These are phyloP conservation scores for Diceros bicornis DNA, from an alignment of 2,797 vertebrate species.

Conservation along the genomic window DNA sequence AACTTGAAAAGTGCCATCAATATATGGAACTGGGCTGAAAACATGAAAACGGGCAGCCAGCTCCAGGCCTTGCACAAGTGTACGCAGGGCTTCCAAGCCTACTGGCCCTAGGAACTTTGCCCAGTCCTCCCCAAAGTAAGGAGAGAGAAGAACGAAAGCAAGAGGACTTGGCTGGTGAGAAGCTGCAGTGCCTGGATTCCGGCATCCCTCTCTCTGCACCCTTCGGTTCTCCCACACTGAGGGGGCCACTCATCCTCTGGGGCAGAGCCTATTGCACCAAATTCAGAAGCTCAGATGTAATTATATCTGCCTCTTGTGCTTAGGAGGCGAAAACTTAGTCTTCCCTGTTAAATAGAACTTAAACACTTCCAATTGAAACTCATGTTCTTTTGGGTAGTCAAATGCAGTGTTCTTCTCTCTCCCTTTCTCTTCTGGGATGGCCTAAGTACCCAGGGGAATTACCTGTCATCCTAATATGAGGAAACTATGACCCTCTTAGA, in stretches of 20 bases:
- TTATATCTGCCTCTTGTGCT: neutral
- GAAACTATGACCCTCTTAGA: neutral
- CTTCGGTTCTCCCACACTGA: neutral
- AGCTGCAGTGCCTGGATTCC: neutral
- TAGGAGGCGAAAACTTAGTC: neutral
- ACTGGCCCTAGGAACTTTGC: neutral
- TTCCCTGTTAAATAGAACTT: neutral
- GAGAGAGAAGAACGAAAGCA: neutral
- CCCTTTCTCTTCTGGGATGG: neutral
- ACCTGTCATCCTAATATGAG: neutral
- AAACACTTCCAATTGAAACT: neutral
- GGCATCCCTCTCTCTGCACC: neutral
- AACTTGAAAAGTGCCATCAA: conserved; percentile 17
- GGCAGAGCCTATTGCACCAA: neutral
- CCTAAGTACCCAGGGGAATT: neutral
- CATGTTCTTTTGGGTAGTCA: neutral
- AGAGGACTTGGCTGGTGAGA: neutral
- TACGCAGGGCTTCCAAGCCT: neutral
- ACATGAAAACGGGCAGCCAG: neutral
- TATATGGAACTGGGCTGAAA: neutral
- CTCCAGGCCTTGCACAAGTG: neutral
- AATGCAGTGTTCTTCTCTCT: neutral
- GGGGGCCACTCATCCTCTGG: neutral
- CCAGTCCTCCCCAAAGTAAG: neutral
- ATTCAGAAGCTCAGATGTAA: neutral